phyloP scores from a whole-genome alignment of 2,113 vertebrate genomes.

The Nibea coibor region DNA sequence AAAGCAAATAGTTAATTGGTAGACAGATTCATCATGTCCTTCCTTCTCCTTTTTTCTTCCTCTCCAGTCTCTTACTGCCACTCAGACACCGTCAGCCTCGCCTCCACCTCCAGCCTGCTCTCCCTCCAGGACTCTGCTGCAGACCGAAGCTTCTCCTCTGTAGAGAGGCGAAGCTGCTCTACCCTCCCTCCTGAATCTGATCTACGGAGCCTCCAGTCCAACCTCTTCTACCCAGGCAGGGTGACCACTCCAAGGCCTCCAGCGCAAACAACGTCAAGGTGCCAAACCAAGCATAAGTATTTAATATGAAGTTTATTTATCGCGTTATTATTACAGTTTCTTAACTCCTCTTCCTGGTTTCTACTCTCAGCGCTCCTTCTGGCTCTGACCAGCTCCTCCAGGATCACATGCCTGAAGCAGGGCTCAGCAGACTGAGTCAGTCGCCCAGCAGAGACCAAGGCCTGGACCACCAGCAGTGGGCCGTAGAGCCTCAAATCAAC shows the following conservation, averaged over 20 bases:
- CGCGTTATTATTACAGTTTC: neutral
- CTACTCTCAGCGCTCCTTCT: constrained; percentile 19
- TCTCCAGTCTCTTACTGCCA: constrained; percentile 38
- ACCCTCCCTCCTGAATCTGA: constrained; percentile 75
- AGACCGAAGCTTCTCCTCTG: constrained; percentile 49
- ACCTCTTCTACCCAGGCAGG: constrained; percentile 73
- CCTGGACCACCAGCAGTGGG: constrained; percentile 4
- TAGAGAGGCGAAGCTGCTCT: constrained; percentile 60
- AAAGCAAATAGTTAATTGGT: neutral
- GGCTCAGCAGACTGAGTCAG: constrained; percentile 16
- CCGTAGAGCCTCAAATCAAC: neutral
- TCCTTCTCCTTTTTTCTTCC: neutral
- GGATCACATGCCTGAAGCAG: constrained; percentile 4
- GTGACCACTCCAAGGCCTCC: constrained; percentile 67
- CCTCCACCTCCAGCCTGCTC: constrained; percentile 87
- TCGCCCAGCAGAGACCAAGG: neutral
- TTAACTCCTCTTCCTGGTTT: neutral
- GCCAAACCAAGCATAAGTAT: neutral
- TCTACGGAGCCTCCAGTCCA: constrained; percentile 58
- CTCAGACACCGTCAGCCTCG: constrained; percentile 84
- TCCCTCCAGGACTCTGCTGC: constrained; percentile 88
- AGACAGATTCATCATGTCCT: neutral
- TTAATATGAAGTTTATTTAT: constrained; percentile 1
- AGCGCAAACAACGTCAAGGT: constrained; percentile 35
- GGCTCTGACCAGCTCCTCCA: constrained; percentile 28